A percentile compares a stretch with the other conserved stretches of the same genome.
Conservation (phyloP, 2,888 invertebrate species). For the Amblyjoppa proteus region DNA sequence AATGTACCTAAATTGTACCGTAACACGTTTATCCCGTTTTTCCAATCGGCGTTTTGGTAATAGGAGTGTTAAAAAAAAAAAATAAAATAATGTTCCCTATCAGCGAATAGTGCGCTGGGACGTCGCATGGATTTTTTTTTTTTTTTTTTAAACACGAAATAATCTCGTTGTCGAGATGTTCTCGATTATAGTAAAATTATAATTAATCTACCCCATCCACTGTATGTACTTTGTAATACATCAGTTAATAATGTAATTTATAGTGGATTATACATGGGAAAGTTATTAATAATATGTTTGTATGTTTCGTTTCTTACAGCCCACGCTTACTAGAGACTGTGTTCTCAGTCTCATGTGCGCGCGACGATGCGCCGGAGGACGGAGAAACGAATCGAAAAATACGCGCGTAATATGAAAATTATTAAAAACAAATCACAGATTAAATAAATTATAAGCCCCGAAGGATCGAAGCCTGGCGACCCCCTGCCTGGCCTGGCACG, state of each 20-base stretch:
- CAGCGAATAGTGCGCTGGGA: neutral
- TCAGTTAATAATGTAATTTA: conserved; percentile 10
- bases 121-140: conserved; percentile 8
- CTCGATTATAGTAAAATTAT: conserved; percentile 11
- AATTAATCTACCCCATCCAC: conserved; percentile 25
- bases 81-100: neutral
- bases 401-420: conserved; percentile 12
- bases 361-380: conserved; percentile 60
- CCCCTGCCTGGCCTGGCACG: conserved; percentile 45
- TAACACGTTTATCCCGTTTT: conserved; percentile 3
- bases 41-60: neutral
- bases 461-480: conserved; percentile 37
- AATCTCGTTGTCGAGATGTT: conserved; percentile 12
- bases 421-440: conserved; percentile 62
- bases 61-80: conserved; percentile 9
- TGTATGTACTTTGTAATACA: conserved; percentile 31
- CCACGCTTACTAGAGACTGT: conserved; percentile 81
- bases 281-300: conserved; percentile 19
- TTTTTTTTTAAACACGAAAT: neutral
- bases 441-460: conserved; percentile 41
- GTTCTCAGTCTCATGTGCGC: conserved; percentile 57
- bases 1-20: conserved; percentile 1
- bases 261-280: neutral
- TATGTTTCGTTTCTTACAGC: conserved; percentile 79
- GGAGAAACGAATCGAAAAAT: conserved; percentile 56